A percentile compares a stretch with the other conserved stretches of the same genome.
These are phyloP conservation scores for Ictidomys tridecemlineatus DNA, from an alignment of 2,113 vertebrate genomes.

Conservation along the genomic window DNA sequence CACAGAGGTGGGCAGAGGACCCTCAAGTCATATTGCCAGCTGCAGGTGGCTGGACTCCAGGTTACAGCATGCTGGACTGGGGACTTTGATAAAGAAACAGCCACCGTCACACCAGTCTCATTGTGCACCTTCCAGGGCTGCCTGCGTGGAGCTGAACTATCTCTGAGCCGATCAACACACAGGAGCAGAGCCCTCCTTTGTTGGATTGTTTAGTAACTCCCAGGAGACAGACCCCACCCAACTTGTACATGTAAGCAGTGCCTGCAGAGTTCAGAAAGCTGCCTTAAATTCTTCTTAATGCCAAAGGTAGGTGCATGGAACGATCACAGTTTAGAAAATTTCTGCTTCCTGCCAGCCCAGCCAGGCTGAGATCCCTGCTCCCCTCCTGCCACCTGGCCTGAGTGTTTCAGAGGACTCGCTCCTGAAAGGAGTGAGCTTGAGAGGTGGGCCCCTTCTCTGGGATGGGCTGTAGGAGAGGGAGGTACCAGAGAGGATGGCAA, in stretches of 20 bases:
- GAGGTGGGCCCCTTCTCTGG: neutral
- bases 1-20: neutral
- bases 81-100: neutral
- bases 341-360: neutral
- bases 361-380: neutral
- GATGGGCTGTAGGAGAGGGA: neutral
- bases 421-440: neutral
- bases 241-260: neutral
- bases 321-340: neutral
- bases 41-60: neutral
- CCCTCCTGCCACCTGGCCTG: neutral
- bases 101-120: fast-evolving
- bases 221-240: neutral
- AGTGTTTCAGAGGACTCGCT: neutral
- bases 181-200: neutral
- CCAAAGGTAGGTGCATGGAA: neutral
- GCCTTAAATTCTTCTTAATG: neutral
- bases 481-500: neutral
- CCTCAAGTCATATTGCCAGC: too few relatives aligned
- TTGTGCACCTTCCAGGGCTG: neutral
- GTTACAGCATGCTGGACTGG: neutral
- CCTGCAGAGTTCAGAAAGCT: neutral
- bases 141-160: neutral
- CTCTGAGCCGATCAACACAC: neutral
- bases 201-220: neutral